These are phyloP conservation scores for Cyclargus thomasi DNA, from an alignment of 1,140 invertebrate genomes.

Conservation along the genomic window DNA sequence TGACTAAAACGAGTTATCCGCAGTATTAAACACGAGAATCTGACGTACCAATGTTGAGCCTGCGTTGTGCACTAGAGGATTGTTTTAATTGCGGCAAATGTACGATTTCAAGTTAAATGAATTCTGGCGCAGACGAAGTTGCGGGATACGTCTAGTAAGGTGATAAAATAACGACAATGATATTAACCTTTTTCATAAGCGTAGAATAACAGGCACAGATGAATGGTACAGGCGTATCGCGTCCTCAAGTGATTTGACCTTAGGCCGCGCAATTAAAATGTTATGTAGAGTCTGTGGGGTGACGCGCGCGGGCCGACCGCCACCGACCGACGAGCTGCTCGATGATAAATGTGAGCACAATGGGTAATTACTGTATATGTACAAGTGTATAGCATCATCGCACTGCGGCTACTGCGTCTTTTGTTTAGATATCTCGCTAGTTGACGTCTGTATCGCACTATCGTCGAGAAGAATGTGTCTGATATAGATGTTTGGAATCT, in stretches of 20 bases:
- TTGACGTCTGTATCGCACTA: too few relatives aligned
- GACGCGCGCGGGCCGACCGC: conserved; percentile 22
- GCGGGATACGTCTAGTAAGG: not conserved
- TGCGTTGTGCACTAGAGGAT: too few relatives aligned
- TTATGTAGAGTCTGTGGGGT: conserved; percentile 21
- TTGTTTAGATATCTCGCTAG: not conserved
- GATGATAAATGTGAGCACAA: conserved; percentile 31
- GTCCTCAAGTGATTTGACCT: conserved; percentile 70
- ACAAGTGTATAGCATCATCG: not conserved
- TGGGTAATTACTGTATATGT: conserved; percentile 26
- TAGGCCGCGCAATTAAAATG: conserved; percentile 65
- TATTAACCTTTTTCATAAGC: conserved; percentile 6
- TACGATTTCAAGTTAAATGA: too few relatives aligned
- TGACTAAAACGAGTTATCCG: too few relatives aligned
- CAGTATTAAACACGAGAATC: too few relatives aligned
- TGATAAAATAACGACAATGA: not conserved
- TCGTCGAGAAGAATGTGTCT: too few relatives aligned
- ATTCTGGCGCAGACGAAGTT: too few relatives aligned
- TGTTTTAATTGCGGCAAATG: too few relatives aligned
- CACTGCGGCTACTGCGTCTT: conserved; percentile 2
- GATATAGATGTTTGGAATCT: too few relatives aligned
- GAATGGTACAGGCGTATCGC: conserved; percentile 23
- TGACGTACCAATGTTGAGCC: too few relatives aligned
- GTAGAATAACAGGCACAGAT: conserved; percentile 12
- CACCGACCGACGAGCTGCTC: too few relatives aligned